Evolutionary conservation across 2,797 vertebrate genomes (phyloP), one percentile per base, ranked within the genome.

Genomic region (Rhinatrema bivittatum): DNA sequence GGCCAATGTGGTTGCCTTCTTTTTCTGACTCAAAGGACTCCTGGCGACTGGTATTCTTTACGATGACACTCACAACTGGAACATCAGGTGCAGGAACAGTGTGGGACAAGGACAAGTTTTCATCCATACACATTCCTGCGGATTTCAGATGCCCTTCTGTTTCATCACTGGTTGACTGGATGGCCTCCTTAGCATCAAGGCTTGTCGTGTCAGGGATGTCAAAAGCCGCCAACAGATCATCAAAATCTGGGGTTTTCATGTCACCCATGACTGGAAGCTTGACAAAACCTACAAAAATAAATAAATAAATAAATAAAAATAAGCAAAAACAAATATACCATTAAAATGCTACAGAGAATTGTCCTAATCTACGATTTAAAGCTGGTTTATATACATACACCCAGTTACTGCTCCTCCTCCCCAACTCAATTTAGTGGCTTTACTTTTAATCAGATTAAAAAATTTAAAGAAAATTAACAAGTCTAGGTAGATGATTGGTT

Each of bases 171-270:
- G 78, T 62, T 5, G 85, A 82, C 2, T 91, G 90, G 48, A 91
- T 90, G 53, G 87, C 76, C 72, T 98, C 95, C 74, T 98, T 98
- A 55, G 89, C 87, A 56, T 96, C 95, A 17, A 98, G 82, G 64
- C 93, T 90, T 5, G 95, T 91, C 0, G 92, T 89, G 74, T 98
- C 95, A 10, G 94, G 95, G 82, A 98, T 98, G 80, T 98, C 95
- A 78, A 98, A 98, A 59, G 95, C 95, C 50, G 95, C 95, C 78
- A 98, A 71, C 24, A 98, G 91, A 77, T 98, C 95, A 63, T 97
- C 95, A 49, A 98, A 98, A 81, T 98, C 95, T 13, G 95, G 95
- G 69, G 95, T 98, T 82, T 98, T 98, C 94, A 98, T 97, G 79
- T 98, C 95, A 87, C 95, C 94, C 95, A 98, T 98, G 83, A 81